Base-by-base conservation (phyloP, 2,797 vertebrate genomes). In the Xyrichtys novacula region DNA sequence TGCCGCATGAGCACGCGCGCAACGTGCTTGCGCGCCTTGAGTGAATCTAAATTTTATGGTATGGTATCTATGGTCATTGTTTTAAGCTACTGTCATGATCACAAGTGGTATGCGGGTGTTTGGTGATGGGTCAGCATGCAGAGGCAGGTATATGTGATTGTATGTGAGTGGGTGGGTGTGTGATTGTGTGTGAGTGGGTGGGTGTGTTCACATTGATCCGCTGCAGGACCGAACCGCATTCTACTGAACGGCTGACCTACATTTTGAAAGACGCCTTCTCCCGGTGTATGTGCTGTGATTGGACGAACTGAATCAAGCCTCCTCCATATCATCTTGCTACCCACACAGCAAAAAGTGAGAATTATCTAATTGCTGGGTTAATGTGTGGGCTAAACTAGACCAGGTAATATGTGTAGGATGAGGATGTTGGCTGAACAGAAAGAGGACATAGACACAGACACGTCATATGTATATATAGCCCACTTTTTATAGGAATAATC, bases 241-340 rank as follows among this genome's bases (percentile, higher is more conserved):
- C 65, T 66, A 43, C 46, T 63, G 48, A 76, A 74, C 66, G 65
- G 40, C 74, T 89, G 91, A 91, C 91, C 91, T 90, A 92, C 76
- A 90, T 92, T 89, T 58, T 81, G 31, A 76, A 80, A 55, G 60
- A 74, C 65, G 64, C 74, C 74, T 76, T 80, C 68, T 46, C 15
- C 52, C 39, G 22, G 48, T 65, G 36, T 50, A 77, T 81, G 9
- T 61, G 49, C 66, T 80, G 70, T 74, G 85, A 90, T 86, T 88
- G 88, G 86, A 52, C 44, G 52, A 71, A 56, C 58, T 40, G 40
- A 63, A 65, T n/a, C 82, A 80, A 81, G 73, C 80, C 78, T 82
- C 75, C 72, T 67, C 74, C 46, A 42, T 38, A 75, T 36, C 63
- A 42, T 76, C 65, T 42, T 65, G 36, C 44, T 72, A 56, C 85